phyloP scores from a whole-genome alignment of 35 echinoderm and acorn worm species.

The Heliocidaris erythrogramma region DNA sequence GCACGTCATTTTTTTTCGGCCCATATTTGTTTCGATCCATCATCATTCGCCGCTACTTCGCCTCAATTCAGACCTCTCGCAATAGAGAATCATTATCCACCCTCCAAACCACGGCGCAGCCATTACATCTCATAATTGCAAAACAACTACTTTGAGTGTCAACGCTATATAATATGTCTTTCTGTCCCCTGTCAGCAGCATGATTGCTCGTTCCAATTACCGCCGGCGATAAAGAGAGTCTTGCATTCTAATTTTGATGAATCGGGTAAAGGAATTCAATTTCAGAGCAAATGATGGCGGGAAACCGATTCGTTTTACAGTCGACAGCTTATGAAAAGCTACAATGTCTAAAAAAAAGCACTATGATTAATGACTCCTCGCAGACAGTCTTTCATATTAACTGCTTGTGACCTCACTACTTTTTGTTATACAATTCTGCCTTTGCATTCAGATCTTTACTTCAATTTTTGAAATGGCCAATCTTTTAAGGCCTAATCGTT shows the following conservation, averaged over 20 bases:
- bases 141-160: neutral
- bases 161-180: neutral
- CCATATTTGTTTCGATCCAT: neutral
- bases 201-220: slow-evolving; percentile 1
- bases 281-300: neutral
- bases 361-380: neutral
- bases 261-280: neutral
- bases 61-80: neutral
- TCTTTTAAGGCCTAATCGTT: too few species aligned
- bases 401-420: neutral
- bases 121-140: slow-evolving; percentile 5
- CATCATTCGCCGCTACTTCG: neutral
- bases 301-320: neutral
- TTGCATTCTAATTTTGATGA: neutral
- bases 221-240: neutral
- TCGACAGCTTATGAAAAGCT: neutral
- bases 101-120: neutral
- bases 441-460: neutral
- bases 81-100: neutral
- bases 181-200: neutral
- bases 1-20: neutral
- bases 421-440: neutral
- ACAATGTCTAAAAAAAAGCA: neutral
- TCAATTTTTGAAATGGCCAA: neutral
- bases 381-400: neutral